Percentiles rank a stretch among this genome's conserved stretches.
phyloP scores from a whole-genome alignment of 2,113 vertebrate genomes.

The Cyprinus carpio region DNA sequence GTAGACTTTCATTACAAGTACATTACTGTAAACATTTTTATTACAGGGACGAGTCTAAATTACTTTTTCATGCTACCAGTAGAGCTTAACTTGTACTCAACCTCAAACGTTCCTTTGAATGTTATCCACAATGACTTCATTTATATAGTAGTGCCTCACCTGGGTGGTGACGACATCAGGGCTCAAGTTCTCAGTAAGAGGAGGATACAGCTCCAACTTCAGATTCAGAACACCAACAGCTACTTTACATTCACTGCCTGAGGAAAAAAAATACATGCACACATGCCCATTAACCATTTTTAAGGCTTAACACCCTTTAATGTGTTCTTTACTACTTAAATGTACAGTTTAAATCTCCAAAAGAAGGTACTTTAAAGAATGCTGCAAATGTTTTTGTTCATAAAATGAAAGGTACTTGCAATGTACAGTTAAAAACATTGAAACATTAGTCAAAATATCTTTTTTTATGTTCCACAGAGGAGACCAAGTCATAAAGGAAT shows the following conservation, averaged over 20 bases:
- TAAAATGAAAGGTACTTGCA: not conserved
- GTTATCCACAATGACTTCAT: not conserved
- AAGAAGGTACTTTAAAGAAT: not conserved
- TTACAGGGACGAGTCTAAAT: not conserved
- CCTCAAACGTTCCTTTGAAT: not conserved
- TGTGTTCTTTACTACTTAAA: not conserved
- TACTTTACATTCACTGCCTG: slow-evolving; percentile 94
- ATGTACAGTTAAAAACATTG: not conserved
- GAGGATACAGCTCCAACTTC: slow-evolving; percentile 91
- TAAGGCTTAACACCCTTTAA: not conserved
- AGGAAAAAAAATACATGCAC: slow-evolving; percentile 42
- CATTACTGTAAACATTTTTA: too few species aligned
- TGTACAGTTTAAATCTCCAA: not conserved
- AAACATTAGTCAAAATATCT: not conserved
- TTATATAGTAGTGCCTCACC: slow-evolving; percentile 69
- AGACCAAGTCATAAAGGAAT: not conserved
- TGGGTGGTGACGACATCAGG: slow-evolving; percentile 88
- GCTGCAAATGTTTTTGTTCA: not conserved
- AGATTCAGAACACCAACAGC: slow-evolving; percentile 91
- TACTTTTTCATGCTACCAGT: too few species aligned
- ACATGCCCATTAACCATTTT: not conserved
- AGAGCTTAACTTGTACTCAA: not conserved
- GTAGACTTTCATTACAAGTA: too few species aligned
- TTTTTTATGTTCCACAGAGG: not conserved
- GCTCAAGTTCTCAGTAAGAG: slow-evolving; percentile 80